phyloP scores from a whole-genome alignment of 2,797 vertebrate species.

The Gymnopithys bicolor region DNA sequence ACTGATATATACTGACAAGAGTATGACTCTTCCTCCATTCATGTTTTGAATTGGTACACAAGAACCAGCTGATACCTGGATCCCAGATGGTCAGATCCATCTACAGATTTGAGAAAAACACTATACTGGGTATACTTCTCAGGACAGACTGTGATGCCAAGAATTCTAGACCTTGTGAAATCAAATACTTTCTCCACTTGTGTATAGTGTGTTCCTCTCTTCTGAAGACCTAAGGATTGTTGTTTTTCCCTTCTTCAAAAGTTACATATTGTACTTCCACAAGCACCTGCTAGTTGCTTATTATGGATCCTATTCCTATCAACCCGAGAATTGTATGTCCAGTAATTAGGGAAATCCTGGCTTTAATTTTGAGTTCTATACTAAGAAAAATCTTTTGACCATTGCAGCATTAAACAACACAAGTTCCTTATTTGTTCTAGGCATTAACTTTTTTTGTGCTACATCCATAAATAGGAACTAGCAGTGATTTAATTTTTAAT shows the following conservation, averaged over 20 bases:
- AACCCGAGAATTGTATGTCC: not conserved
- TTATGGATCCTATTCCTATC: not conserved
- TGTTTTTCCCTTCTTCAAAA: not conserved
- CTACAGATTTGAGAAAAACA: not conserved
- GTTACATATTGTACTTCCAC: not conserved
- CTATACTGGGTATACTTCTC: not conserved
- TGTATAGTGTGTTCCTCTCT: not conserved
- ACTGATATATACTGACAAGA: not conserved
- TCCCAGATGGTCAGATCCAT: not conserved
- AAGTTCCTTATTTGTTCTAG: not conserved
- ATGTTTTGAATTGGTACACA: not conserved
- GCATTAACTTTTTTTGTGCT: not conserved
- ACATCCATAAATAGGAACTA: not conserved
- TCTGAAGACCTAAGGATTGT: not conserved
- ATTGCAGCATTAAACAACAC: not conserved
- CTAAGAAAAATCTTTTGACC: not conserved
- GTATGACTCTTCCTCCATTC: not conserved
- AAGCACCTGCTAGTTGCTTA: not conserved
- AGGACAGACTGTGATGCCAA: not conserved
- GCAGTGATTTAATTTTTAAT: not conserved
- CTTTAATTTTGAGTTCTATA: not conserved
- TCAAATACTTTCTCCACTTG: not conserved
- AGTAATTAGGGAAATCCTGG: not conserved
- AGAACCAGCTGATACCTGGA: not conserved
- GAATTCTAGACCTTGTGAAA: not conserved